Evolutionary conservation across 2,113 vertebrate genomes (phyloP), one percentile per base, ranked within the genome.

Genomic region (Rhodinocichla rosea): DNA sequence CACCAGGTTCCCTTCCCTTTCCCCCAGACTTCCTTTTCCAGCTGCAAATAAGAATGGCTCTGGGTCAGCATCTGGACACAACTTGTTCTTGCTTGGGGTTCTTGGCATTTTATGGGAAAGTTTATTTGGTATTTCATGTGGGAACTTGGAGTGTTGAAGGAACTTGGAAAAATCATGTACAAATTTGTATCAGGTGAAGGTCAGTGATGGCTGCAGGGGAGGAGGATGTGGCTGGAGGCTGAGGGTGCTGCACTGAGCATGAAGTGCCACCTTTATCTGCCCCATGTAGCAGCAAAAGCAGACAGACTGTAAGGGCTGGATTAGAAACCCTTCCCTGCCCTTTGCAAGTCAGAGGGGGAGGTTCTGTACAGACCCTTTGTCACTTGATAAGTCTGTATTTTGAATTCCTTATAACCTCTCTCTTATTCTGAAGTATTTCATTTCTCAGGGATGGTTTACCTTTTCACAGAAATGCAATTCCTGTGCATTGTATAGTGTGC

Each of bases 401-500:
- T 52, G 37, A 28, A 12, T 21, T 53, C 70, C 45, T 77, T 67
- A 32, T n/a, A 67, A 55, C 17, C 8, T 10, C 0, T 59, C 7
- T 50, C 63, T 83, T 76, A 49, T 10, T 60, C 68, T 83, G 53
- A 73, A 89, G 15, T 33, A 37, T 44, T 62, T 27, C 0, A 17
- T n/a, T 32, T 62, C 62, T 21, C 7, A 19, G 53, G 27, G 56
- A 28, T 64, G 39, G 8, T 15, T 83, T 52, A 13, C 28, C 13
- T 87, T 55, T 17, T 10, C 52, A 16, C 14, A 71, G 39, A 60
- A 62, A 26, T 5, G 10, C 22, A 32, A 0, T 71, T 59, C 8
- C 33, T 76, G 2, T 55, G 1, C 1, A 0, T 3, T 35, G 27
- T 20, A 7, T 16, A n/a, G 8, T 3, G 30, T 35, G 13, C 3